Percentiles rank a stretch among this genome's conserved stretches.
phyloP scores from a whole-genome alignment of 2,888 invertebrate genomes.

The Dryobota labecula region DNA sequence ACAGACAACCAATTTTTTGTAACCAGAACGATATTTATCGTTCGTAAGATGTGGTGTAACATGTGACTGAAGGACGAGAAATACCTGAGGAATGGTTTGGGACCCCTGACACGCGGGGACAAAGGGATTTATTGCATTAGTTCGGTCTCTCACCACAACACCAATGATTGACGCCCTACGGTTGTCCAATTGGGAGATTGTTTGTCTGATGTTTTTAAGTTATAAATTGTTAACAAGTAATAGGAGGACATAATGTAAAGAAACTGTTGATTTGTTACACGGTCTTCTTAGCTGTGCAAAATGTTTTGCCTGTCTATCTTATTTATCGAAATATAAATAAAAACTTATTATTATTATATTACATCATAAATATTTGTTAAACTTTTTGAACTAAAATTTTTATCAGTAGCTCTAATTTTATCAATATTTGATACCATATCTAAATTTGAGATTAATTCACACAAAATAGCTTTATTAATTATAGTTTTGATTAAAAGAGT shows the following conservation, averaged over 20 bases:
- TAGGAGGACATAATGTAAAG: neutral
- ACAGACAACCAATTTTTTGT: too few species aligned
- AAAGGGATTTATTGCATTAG: constrained; percentile 69
- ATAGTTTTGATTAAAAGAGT: constrained; percentile 10
- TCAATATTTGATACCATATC: neutral
- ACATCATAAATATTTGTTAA: neutral
- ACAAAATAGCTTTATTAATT: neutral
- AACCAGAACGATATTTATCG: constrained; percentile 18
- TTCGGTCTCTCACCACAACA: constrained; percentile 53
- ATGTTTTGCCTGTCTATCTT: neutral
- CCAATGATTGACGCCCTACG: constrained; percentile 58
- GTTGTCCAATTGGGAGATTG: constrained; percentile 32
- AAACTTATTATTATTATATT: too few species aligned
- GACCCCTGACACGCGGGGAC: constrained; percentile 39
- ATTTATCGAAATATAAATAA: neutral
- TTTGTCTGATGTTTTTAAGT: constrained; percentile 26
- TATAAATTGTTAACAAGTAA: constrained; percentile 11
- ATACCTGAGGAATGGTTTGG: constrained; percentile 44
- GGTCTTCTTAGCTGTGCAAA: neutral
- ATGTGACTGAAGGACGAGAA: constrained; percentile 27
- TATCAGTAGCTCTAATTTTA: neutral
- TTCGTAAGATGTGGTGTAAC: constrained; percentile 26
- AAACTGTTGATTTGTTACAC: neutral
- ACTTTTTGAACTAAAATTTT: neutral
- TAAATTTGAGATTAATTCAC: neutral